A percentile compares a stretch with the other conserved stretches of the same genome.
These are phyloP conservation scores for Progne subis DNA, from an alignment of 2,113 vertebrate genomes.

Conservation along the genomic window DNA sequence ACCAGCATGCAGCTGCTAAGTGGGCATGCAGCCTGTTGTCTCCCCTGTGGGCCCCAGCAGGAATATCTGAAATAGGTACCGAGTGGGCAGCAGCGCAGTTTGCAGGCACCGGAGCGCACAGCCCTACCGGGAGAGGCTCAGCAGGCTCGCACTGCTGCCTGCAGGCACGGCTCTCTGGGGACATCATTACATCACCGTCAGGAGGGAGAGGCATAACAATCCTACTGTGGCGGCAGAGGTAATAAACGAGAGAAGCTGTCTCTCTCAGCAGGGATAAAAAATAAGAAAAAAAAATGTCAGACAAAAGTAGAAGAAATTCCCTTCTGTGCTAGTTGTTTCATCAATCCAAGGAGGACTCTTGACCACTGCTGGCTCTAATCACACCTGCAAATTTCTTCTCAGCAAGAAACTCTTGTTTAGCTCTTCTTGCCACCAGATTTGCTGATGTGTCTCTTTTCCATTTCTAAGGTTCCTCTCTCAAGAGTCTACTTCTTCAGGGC, in stretches of 20 bases:
- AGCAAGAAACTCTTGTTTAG: neutral
- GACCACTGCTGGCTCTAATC: neutral
- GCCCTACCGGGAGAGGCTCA: neutral
- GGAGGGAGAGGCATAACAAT: neutral
- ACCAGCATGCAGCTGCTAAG: neutral
- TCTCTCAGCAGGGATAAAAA: neutral
- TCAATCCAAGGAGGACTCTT: neutral
- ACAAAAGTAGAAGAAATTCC: neutral
- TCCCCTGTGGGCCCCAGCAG: neutral
- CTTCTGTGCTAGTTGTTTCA: neutral
- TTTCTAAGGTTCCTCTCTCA: neutral
- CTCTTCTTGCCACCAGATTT: neutral
- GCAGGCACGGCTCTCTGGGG: neutral
- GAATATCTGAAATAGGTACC: neutral
- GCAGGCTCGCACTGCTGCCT: neutral
- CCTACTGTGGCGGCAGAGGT: neutral
- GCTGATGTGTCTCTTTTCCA: neutral
- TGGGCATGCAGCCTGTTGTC: neutral
- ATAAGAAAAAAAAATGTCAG: neutral
- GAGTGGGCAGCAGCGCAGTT: neutral
- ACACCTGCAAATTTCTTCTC: neutral
- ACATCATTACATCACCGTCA: neutral
- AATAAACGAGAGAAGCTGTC: neutral
- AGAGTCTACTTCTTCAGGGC: neutral
- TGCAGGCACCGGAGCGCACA: neutral